Base-by-base conservation (phyloP, 2,113 vertebrate genomes). In the Cinclus mexicanus region DNA sequence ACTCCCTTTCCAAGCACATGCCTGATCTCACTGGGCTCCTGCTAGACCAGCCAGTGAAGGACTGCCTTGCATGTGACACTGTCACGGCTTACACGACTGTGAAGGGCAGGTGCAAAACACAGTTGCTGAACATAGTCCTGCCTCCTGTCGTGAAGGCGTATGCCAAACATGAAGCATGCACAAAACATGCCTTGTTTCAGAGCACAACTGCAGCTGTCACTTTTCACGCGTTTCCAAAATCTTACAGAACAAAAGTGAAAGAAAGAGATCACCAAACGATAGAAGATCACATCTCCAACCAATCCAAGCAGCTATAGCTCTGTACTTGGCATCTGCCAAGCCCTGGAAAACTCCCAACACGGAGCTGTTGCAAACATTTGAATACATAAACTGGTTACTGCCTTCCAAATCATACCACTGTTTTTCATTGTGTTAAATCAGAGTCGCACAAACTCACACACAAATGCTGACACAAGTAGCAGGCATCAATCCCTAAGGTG, bases 1-100 rank as follows among this genome's bases (percentile, higher is more conserved):
- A 20, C 18, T 24, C 7, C 19, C 35, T 70, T 63, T 68, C 20
- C 47, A 75, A 63, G 26, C 29, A 70, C 19, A 59, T 0, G 0
- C 5, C 20, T 76, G 5, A 50, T n/a, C 64, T 50, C 18, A 29
- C 2, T 35, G 52, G 35, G 14, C 25, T 63, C 7, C 42, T 59
- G 33, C 8, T 23, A 8, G 8, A 33, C 15, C 23, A 52, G 60
- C 10, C 35, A 44, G 35, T 0, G 0, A 82, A 5, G 3, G 63
- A 31, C 22, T 28, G 11, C 41, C 39, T 59, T 9, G 25, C 29
- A 29, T 2, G 24, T 7, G n/a, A 20, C 46, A 18, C 23, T 14
- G 15, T 7, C 50, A 55, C 7, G 9, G 41, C 39, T n/a, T 3
- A 53, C 14, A n/a, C 0, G 0, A 29, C 35, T n/a, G 29, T 16